Percentiles rank a stretch among this genome's conserved stretches.
These are phyloP conservation scores for Pelodiscus sinensis DNA, from an alignment of 2,113 vertebrate genomes.

Conservation along the genomic window DNA sequence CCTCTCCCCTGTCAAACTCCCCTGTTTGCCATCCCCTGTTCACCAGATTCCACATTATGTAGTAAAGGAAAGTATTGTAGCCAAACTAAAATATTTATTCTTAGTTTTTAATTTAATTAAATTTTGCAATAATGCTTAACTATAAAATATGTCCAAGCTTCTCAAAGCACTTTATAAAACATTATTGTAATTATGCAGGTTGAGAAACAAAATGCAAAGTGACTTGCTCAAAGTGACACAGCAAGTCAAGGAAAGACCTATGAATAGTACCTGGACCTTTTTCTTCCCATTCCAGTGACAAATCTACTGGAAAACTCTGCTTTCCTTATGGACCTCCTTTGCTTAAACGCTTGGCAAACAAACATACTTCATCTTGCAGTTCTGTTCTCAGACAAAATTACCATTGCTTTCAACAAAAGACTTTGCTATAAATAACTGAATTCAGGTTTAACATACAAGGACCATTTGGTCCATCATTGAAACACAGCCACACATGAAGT, in stretches of 20 bases:
- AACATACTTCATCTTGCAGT: not conserved
- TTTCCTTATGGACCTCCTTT: not conserved
- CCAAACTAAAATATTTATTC: not conserved
- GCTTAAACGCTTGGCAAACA: not conserved
- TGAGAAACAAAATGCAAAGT: not conserved
- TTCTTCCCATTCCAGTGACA: not conserved
- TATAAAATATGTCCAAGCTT: not conserved
- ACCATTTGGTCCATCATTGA: not conserved
- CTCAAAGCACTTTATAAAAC: not conserved
- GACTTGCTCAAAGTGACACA: not conserved
- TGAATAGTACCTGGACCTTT: not conserved
- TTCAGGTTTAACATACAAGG: not conserved
- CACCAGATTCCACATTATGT: accelerated
- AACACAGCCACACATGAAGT: not conserved
- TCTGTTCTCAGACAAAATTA: not conserved
- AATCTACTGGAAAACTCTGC: not conserved
- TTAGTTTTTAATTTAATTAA: not conserved
- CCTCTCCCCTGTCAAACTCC: too few species aligned
- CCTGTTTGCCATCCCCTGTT: too few species aligned
- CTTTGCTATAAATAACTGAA: not conserved
- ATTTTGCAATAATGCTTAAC: not conserved
- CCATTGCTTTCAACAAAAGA: not conserved
- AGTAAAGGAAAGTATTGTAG: not conserved
- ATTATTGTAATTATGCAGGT: not conserved
- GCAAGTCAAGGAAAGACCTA: not conserved